Evolutionary conservation across 2,888 invertebrate species (phyloP).

Genomic region (Psococerastis gibbosa): DNA sequence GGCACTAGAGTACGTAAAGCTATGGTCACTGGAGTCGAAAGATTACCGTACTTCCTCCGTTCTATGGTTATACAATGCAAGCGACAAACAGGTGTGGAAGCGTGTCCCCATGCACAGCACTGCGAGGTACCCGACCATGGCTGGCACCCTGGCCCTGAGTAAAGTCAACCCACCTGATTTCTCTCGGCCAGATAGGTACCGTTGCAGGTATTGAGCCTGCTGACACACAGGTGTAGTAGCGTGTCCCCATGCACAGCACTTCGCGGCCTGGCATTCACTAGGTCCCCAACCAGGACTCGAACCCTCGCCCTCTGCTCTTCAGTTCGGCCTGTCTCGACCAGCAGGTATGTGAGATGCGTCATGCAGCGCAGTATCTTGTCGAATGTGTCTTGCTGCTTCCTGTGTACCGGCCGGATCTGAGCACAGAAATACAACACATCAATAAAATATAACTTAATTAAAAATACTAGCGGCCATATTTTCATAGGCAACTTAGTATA

Average conservation of each 20-base stretch:
- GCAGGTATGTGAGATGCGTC: slow-evolving; percentile 54
- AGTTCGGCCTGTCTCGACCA: slow-evolving; percentile 38
- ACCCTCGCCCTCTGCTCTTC: slow-evolving; percentile 30
- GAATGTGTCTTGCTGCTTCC: slow-evolving; percentile 61
- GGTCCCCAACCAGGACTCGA: slow-evolving; percentile 30
- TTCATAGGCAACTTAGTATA: no score
- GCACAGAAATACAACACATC: no score
- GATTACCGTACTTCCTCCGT: no score
- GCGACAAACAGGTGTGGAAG: slow-evolving; percentile 69
- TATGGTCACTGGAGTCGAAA: no score
- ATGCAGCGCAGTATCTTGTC: slow-evolving; percentile 63
- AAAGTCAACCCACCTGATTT: slow-evolving; percentile 29
- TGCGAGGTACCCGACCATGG: slow-evolving; percentile 41
- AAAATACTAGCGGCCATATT: no score
- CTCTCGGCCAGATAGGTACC: slow-evolving; percentile 59
- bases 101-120: slow-evolving; percentile 53
- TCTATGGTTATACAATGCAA: no score
- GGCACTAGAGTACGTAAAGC: no score
- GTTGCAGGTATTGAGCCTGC: slow-evolving; percentile 54
- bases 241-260: slow-evolving; percentile 55
- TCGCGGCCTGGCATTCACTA: slow-evolving; percentile 43
- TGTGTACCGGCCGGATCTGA: slow-evolving; percentile 47
- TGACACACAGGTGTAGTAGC: slow-evolving; percentile 68
- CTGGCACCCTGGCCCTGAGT: slow-evolving; percentile 23
- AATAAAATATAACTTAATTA: no score